Base-by-base conservation (phyloP, 1,140 invertebrate genomes). In the Steinernema khuongi region DNA sequence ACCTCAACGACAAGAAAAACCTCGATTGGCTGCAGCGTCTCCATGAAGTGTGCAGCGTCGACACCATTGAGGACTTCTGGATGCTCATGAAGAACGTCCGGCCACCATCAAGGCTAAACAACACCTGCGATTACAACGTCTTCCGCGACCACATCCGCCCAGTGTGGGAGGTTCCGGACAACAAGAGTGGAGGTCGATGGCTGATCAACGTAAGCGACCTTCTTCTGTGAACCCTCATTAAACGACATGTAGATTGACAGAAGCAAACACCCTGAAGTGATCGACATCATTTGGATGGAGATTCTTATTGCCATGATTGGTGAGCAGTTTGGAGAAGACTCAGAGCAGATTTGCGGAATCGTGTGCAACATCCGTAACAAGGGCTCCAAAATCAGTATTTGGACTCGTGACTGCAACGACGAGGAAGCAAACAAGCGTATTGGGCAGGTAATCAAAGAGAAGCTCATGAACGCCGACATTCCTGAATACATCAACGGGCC, bases 21-120 rank as follows among this genome's bases (percentile, higher is more conserved):
- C 92, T 93, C 84, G 84, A 89, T 43, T 99, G 96, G 96, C 92
- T 94, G 85, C 92, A 96, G 77, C 94, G 94, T 87, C 90, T 95
- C 77, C 91, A 93, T 81, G 90, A 96, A 87, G 91, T 99, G 29
- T 93, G 92, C 50, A 92, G 91, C 74, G 96, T 99, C 87, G 90
- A 93, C 85, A 96, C 94, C 30, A 94, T 96, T 29, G 96, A 99
- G 89, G 95, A 98, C 87, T 99, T 99, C 85, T 99, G 96, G 96
- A 60, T 22, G 33, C 75, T 79, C 29, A 74, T 78, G 67, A 74
- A 96, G 85, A 93, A 97, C 82, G 94, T 97, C 74, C 96, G 96
- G 85, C 88, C 90, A 80, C 93, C 94, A 0, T 95, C 93, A 78
- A 92, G 93, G 81, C 86, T 97, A 0, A 90, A 90, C 79, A 88